Conservation (phyloP, 2,797 vertebrate species). For the Menidia menidia region DNA sequence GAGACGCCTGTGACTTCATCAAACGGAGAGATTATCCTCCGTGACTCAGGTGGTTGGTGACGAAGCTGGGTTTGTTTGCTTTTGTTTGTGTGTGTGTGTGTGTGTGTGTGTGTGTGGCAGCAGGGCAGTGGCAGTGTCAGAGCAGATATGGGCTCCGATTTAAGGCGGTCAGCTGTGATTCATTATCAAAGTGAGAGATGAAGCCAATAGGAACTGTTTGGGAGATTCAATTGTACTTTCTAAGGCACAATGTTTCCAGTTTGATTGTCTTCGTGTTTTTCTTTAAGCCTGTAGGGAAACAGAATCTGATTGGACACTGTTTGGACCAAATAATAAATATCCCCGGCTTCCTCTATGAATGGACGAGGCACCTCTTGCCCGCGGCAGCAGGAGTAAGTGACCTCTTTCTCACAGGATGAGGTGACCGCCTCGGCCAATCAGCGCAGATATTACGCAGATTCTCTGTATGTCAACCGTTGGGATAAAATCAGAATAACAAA, state of each 20-base stretch:
- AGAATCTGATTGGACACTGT: slow-evolving; percentile 41
- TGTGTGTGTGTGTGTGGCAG: slow-evolving; percentile 37
- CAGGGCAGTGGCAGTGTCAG: slow-evolving; percentile 50
- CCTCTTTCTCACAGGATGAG: slow-evolving; percentile 35
- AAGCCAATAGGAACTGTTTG: slow-evolving; percentile 42
- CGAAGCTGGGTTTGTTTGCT: slow-evolving; percentile 63
- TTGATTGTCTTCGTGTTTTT: slow-evolving; percentile 66
- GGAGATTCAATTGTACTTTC: slow-evolving; percentile 54
- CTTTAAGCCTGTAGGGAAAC: slow-evolving; percentile 42
- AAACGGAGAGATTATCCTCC: slow-evolving; percentile 70
- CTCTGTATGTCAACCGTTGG: slow-evolving; percentile 21
- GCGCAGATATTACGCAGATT: slow-evolving; percentile 5
- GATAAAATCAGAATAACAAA: slow-evolving; percentile 41
- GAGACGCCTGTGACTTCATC: slow-evolving; percentile 73
- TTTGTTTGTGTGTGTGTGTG: slow-evolving; percentile 25
- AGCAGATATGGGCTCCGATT: slow-evolving; percentile 58
- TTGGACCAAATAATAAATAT: slow-evolving; percentile 43
- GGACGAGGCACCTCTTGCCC: slow-evolving; percentile 33
- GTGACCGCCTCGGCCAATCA: slow-evolving; percentile 18
- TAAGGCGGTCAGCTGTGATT: slow-evolving; percentile 59
- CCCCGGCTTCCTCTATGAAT: slow-evolving; percentile 39
- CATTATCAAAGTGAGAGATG: slow-evolving; percentile 64
- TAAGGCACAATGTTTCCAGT: slow-evolving; percentile 63
- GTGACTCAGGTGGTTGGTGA: slow-evolving; percentile 79
- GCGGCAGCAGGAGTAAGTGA: slow-evolving; percentile 42